Percentiles rank a stretch among this genome's conserved stretches.
These are phyloP conservation scores for Nephrotoma flavescens DNA, from an alignment of 2,888 invertebrate species.

Conservation along the genomic window DNA sequence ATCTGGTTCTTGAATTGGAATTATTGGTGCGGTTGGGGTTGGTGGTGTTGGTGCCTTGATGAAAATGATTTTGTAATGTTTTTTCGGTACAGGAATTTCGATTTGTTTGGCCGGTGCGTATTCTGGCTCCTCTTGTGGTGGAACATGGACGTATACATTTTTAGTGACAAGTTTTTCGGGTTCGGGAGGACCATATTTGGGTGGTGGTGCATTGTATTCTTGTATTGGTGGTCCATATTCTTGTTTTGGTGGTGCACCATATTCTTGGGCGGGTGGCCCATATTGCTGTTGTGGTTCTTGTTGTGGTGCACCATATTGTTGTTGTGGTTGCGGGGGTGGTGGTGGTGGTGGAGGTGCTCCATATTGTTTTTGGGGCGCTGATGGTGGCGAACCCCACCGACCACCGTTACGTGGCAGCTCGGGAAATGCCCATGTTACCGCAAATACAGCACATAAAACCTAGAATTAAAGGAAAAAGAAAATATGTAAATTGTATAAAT, in stretches of 20 bases:
- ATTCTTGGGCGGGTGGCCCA: conserved; percentile 18
- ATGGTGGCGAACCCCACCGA: conserved; percentile 14
- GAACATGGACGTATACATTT: conserved; percentile 39
- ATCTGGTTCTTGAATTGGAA: conserved; percentile 59
- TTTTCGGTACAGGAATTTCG: conserved; percentile 34
- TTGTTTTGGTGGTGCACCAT: conserved; percentile 12
- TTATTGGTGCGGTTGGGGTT: conserved; percentile 33
- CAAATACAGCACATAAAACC: conserved; percentile 28
- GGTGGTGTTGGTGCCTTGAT: conserved; percentile 39
- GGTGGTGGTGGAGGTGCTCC: conserved; percentile 24
- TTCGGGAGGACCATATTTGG: conserved; percentile 27
- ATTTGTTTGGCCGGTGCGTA: conserved; percentile 28
- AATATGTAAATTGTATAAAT: background rate
- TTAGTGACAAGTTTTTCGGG: conserved; percentile 27
- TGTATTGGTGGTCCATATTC: conserved; percentile 11
- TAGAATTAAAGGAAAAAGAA: conserved; percentile 10
- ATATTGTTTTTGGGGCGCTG: conserved; percentile 7
- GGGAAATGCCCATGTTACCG: conserved; percentile 30
- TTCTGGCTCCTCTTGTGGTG: conserved; percentile 36
- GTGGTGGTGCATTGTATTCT: conserved; percentile 26
- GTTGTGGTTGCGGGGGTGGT: conserved; percentile 15
- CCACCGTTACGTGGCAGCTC: conserved; percentile 24
- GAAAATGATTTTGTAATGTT: conserved; percentile 42
- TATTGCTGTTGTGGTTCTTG: conserved; percentile 15
- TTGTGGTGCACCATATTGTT: conserved; percentile 8